These are phyloP conservation scores for Dynastes tityus DNA, from an alignment of 2,888 invertebrate genomes.

Conservation along the genomic window DNA sequence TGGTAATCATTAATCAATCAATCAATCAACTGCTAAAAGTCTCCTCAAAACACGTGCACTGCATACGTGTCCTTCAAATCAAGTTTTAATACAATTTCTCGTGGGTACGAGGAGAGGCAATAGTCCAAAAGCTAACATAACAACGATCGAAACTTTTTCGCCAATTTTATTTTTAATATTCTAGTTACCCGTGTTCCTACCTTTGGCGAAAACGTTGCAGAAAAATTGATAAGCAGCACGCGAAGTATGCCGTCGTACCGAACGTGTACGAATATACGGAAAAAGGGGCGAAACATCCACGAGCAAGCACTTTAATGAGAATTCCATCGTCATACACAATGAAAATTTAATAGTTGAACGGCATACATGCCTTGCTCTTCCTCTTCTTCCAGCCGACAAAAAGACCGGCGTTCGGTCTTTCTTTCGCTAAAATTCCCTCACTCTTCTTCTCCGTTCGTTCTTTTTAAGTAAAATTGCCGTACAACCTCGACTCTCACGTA, in stretches of 20 bases:
- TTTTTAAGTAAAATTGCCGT: slow-evolving; percentile 12
- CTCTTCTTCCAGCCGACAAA: not conserved
- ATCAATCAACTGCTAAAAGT: too few species aligned
- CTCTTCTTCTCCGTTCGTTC: not conserved
- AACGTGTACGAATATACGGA: not conserved
- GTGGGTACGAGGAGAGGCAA: not conserved
- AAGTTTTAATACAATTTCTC: too few species aligned
- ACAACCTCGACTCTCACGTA: slow-evolving; percentile 9
- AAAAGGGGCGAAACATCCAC: not conserved
- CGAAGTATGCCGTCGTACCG: slow-evolving; percentile 12
- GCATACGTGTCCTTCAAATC: too few species aligned
- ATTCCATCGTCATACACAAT: slow-evolving; percentile 45
- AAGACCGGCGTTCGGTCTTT: not conserved
- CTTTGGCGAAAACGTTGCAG: slow-evolving; percentile 18
- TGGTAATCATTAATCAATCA: too few species aligned
- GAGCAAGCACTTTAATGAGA: slow-evolving; percentile 40
- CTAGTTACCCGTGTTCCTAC: slow-evolving; percentile 10
- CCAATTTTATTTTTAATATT: slow-evolving; percentile 28
- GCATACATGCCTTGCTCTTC: not conserved
- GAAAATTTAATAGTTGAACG: slow-evolving; percentile 40
- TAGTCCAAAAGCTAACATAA: not conserved
- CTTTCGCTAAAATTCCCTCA: slow-evolving; percentile 15
- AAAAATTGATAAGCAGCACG: slow-evolving; percentile 39
- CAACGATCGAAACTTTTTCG: not conserved
- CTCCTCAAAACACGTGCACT: too few species aligned